Percentiles rank a stretch among this genome's conserved stretches.
Conservation (phyloP, 2,888 invertebrate genomes). For the Hydrotaea diabolus region DNA sequence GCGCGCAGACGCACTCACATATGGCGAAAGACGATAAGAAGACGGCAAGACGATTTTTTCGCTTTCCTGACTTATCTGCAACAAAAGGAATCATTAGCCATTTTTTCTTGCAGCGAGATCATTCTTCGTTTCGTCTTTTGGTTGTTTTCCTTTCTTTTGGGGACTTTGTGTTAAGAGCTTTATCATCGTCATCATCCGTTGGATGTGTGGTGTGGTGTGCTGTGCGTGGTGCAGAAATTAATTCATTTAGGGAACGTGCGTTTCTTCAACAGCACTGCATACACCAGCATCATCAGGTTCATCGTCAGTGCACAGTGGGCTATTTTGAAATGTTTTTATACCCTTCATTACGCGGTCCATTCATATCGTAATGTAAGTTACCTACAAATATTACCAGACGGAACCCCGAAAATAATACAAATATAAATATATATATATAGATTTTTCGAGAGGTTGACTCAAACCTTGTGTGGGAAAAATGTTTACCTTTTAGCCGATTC, state of each 20-base stretch:
- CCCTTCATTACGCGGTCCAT: no score
- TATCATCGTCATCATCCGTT: slow-evolving; percentile 46
- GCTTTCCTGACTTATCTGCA: slow-evolving; percentile 33
- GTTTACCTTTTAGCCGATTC: no score
- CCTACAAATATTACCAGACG: no score
- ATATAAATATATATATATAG: no score
- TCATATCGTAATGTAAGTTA: no score
- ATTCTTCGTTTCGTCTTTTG: slow-evolving; percentile 35
- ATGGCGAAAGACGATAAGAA: slow-evolving; percentile 34
- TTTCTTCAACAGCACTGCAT: slow-evolving; percentile 42
- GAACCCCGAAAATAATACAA: no score
- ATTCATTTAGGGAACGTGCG: slow-evolving; percentile 69
- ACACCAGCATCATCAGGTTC: slow-evolving; percentile 26
- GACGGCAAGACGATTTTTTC: slow-evolving; percentile 39
- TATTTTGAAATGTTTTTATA: not conserved
- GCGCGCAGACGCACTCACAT: not conserved
- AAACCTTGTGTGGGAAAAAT: no score
- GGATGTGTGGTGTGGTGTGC: slow-evolving; percentile 50
- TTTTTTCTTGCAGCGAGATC: slow-evolving; percentile 40
- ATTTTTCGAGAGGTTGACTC: no score
- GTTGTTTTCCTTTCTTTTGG: slow-evolving; percentile 32
- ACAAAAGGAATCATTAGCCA: slow-evolving; percentile 53
- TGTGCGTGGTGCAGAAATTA: slow-evolving; percentile 69
- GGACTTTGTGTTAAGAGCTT: slow-evolving; percentile 34
- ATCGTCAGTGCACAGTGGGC: slow-evolving; percentile 3